These are phyloP conservation scores for Apamea monoglypha DNA, from an alignment of 2,888 invertebrate species.

Conservation along the genomic window DNA sequence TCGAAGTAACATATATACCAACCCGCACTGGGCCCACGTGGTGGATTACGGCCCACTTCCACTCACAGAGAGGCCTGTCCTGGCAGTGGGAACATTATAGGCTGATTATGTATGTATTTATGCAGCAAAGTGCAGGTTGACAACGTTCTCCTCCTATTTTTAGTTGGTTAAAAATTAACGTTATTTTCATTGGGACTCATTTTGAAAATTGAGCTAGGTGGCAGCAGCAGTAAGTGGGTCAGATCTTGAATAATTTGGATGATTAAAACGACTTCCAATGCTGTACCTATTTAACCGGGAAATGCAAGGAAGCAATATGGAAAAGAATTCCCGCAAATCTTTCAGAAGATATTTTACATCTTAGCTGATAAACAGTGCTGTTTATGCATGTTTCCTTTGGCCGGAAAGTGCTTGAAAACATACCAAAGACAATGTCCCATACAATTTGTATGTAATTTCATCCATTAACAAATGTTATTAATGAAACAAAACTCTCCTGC, in stretches of 20 bases:
- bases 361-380: neutral
- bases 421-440: neutral
- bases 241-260: neutral
- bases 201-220: neutral
- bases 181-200: neutral
- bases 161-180: neutral
- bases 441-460: constrained; percentile 29
- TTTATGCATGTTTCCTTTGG: neutral
- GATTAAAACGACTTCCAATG: neutral
- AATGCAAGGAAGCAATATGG: neutral
- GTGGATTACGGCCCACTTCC: too few species aligned
- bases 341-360: neutral
- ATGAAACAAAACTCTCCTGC: constrained; percentile 37
- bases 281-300: too few species aligned
- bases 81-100: too few species aligned
- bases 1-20: too few species aligned
- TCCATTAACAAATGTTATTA: constrained; percentile 29
- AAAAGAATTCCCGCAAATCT: neutral
- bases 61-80: too few species aligned
- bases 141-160: neutral
- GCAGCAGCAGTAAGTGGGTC: too few species aligned
- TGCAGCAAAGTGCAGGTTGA: neutral
- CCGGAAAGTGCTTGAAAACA: neutral
- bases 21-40: too few species aligned
- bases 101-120: too few species aligned